Evolutionary conservation across 64 coral and sea anemone species (phyloP), one percentile per base, ranked within the genome.

Genomic region (Actinia tenebrosa): DNA sequence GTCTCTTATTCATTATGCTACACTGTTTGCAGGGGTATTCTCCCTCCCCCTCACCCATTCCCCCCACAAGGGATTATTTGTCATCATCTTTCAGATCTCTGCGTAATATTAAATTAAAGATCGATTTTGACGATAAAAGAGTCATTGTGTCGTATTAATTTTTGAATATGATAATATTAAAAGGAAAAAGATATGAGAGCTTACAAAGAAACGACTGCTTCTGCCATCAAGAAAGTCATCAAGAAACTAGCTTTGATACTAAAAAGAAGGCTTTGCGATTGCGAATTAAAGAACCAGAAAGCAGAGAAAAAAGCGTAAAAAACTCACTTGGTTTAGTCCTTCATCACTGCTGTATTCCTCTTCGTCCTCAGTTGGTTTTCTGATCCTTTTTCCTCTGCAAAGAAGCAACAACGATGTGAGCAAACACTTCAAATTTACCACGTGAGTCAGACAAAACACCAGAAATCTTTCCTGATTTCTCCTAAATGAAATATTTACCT

Each of bases 301-400:
- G 3, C 63, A 23, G 7, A 81, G 45, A n/a, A 81, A 15, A 81
- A 81, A 75, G 25, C 7, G 9, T 13, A 16, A 30, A 45, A 81
- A 52, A 77, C 84, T 86, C 60, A 93, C 92, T 23, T 84, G 88
- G 25, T 93, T 84, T 27, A 84, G 92, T 55, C 85, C 92, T 45
- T 93, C 92, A 83, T 87, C 86, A 42, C 71, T 54, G 23, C 26
- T 53, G 44, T 45, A 25, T 25, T 89, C 56, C 26, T 89, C 87
- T 11, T 89, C 59, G 6, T 59, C 43, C 9, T 47, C 50, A 10
- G 71, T 54, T 81, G 14, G 53, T 72, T 62, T 89, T 19, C 18
- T 62, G 52, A 47, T 18, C 13, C 3, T 85, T 60, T 59, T 64
- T 43, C 83, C 60, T 27, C 83, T 85, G 56, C 25, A 26, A 64